Evolutionary conservation across 2,888 invertebrate genomes (phyloP), one percentile per base, ranked within the genome.

Genomic region (Danaus chrysippus): DNA sequence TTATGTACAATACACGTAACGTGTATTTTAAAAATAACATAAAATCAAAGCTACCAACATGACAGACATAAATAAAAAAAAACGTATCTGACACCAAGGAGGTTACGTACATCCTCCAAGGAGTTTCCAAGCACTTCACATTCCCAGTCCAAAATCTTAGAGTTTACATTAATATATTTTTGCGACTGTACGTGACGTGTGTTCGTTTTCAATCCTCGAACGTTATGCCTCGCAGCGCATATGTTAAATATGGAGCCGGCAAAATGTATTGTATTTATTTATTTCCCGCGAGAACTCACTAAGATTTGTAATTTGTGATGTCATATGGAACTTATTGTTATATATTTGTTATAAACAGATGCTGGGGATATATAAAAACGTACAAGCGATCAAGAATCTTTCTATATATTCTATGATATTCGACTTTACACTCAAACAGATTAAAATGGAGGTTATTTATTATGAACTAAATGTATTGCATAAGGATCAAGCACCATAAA

Each of bases 181-280:
- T 46, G 41, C 56, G 44, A 55, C 46, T 56, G 44, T 57, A 56
- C 65, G 61, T 59, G 60, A 69, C 61, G 49, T 49, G 61, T 62
- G 44, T 56, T 49, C 54, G 61, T 63, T 68, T 62, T 62, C 55
- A 68, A 67, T 62, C 65, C 64, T 62, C 67, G 62, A 62, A 64
- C 71, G 71, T 65, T 67, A 65, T 65, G 69, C 67, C 68, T 63
- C 53, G 57, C 63, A 61, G 66, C 71, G 72, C 72, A 68, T 68
- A 68, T 67, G 72, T 73, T 73, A 73, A 74, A 73, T 73, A 75
- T 76, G 70, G 67, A 68, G 70, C 69, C 70, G 76, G 71, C 71
- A 72, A 61, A 34, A 61, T 62, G 61, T 65, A 62, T 58, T 58
- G 62, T 59, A 59, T 62, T 65, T 58, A 62, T 54, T 65, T 55